Evolutionary conservation across 2,797 vertebrate genomes (phyloP), one percentile per base, ranked within the genome.

Genomic region (Hephaestus fuliginosus): DNA sequence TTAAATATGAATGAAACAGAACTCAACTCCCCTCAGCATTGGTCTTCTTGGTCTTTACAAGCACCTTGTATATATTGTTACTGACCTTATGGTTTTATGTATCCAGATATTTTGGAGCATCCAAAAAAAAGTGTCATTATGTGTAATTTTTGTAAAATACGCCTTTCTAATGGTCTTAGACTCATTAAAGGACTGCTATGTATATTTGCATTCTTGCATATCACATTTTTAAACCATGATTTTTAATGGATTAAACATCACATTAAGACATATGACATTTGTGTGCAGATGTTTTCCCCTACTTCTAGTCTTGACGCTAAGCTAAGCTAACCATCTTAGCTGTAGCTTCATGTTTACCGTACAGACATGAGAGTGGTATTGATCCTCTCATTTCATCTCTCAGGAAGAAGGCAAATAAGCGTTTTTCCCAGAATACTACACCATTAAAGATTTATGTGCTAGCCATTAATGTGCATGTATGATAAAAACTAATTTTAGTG

Each of bases 1-100:
- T 67, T 52, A 66, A 20, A 44, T 60, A 67, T 62, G 56, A 63
- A 53, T 55, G 55, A 28, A 28, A 33, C 30, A 48, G 49, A 8
- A 67, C 0, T 62, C 11, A 25, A 7, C 11, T 20, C 20, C 30
- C 39, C 46, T 39, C 48, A 51, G 48, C 43, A 10, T 30, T 8
- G 1, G 17, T 53, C 14, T 46, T 70, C 25, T 10, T 25, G 49
- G n/a, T 53, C 52, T 1, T 22, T 13, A 12, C 52, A 53, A 22
- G 10, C 52, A 11, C 7, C 17, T 14, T 10, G 18, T 22, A 7
- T 56, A 69, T 25, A 14, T 44, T 36, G 20, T 36, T 48, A 41
- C 11, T 43, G 57, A 43, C 9, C 15, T 61, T 52, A 22, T 60
- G 25, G 22, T 33, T 17, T 52, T 10, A 20, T 14, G 13, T 46